phyloP scores from a whole-genome alignment of 1,140 invertebrate genomes.

The Diachasma alloeum region DNA sequence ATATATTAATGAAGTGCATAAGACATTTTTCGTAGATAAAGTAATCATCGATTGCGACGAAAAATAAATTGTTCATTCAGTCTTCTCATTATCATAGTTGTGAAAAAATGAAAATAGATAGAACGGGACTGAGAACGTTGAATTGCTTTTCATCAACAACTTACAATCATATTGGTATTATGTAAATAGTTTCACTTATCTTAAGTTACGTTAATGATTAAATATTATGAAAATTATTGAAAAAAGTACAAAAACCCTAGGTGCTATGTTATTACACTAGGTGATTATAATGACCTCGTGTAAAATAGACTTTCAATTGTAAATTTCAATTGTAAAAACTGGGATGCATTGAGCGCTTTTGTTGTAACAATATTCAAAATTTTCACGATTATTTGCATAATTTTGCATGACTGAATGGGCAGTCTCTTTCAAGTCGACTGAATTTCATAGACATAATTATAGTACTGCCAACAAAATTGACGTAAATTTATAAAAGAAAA shows the following conservation, averaged over 20 bases:
- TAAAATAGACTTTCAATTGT: conserved; percentile 19
- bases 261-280: conserved; percentile 65
- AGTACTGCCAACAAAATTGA: background rate
- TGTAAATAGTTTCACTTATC: conserved; percentile 60
- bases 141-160: conserved; percentile 50
- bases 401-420: background rate
- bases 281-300: conserved; percentile 50
- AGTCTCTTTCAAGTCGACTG: background rate
- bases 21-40: conserved; percentile 14
- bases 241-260: conserved; percentile 66
- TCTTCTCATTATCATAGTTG: conserved; percentile 36
- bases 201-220: conserved; percentile 45
- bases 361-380: background rate
- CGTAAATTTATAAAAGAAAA: background rate
- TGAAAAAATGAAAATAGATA: conserved; percentile 19
- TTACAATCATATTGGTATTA: conserved; percentile 51
- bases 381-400: background rate
- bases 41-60: background rate
- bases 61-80: background rate
- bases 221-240: conserved; percentile 58
- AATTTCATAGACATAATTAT: background rate
- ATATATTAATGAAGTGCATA: conserved; percentile 40
- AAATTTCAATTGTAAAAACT: conserved; percentile 36
- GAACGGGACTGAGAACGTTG: conserved; percentile 34
- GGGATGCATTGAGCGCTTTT: conserved; percentile 2